These are phyloP conservation scores for Neomorphus geoffroyi DNA, from an alignment of 2,797 vertebrate species.

Conservation along the genomic window DNA sequence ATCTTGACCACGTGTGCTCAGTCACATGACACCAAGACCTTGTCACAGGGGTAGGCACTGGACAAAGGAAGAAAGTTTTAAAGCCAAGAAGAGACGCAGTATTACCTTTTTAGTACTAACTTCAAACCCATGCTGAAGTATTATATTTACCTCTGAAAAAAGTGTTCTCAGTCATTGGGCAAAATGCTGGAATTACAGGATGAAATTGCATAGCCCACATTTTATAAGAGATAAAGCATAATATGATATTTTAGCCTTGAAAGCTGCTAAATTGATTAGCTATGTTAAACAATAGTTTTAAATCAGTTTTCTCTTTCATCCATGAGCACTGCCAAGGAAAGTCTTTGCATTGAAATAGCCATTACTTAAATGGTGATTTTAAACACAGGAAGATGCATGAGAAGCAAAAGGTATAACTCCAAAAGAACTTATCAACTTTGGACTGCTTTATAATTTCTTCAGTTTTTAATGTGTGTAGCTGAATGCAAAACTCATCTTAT, in stretches of 20 bases:
- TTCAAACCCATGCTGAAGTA: neutral
- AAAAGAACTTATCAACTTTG: constrained; percentile 32
- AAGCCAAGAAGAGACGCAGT: neutral
- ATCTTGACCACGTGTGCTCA: neutral
- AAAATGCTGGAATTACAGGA: neutral
- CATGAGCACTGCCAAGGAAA: constrained; percentile 87
- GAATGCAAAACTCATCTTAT: constrained; percentile 47
- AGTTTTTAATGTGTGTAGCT: constrained; percentile 60
- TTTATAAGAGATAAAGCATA: neutral
- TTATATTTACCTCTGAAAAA: neutral
- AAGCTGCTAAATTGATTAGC: neutral
- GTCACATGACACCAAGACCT: neutral
- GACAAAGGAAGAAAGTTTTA: neutral
- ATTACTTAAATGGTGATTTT: constrained; percentile 87
- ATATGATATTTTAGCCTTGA: neutral
- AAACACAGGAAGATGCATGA: constrained; percentile 90
- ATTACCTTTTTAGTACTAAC: neutral
- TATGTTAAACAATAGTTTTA: neutral
- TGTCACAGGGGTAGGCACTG: neutral
- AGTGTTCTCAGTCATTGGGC: neutral
- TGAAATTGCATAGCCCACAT: neutral
- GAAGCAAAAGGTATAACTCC: constrained; percentile 46
- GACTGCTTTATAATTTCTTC: constrained; percentile 50
- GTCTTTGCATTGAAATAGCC: constrained; percentile 86
- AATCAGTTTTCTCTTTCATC: constrained; percentile 14